Base-by-base conservation (phyloP, 1,140 invertebrate species). In the Eurytemora carolleeae region DNA sequence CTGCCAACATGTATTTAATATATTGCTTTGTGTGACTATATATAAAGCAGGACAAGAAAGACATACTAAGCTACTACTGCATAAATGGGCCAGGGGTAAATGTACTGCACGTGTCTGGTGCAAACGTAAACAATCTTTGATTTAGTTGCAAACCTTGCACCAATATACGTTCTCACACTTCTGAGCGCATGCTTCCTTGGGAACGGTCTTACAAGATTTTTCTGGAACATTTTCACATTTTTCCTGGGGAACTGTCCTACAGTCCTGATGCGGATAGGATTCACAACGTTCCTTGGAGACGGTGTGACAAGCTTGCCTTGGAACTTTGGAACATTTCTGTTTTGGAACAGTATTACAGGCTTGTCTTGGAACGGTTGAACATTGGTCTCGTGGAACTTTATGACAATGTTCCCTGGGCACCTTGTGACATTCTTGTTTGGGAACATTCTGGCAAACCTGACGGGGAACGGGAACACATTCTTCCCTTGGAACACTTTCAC, bases 71-170 rank as follows among this genome's bases (percentile, higher is more conserved):
- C n/a, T n/a, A n/a, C n/a, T n/a, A n/a, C n/a, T n/a, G n/a, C n/a
- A n/a, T n/a, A n/a, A n/a, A n/a, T n/a, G n/a, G n/a, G n/a, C n/a
- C n/a, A n/a, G n/a, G n/a, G n/a, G n/a, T n/a, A n/a, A n/a, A n/a
- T n/a, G n/a, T n/a, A n/a, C n/a, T n/a, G n/a, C n/a, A n/a, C n/a
- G n/a, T n/a, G n/a, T n/a, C n/a, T n/a, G n/a, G n/a, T n/a, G n/a
- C n/a, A n/a, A n/a, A n/a, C n/a, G n/a, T n/a, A n/a, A n/a, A n/a
- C n/a, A n/a, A n/a, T n/a, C n/a, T n/a, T n/a, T n/a, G n/a, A n/a
- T n/a, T n/a, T n/a, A n/a, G n/a, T n/a, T 59, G 59, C 59, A 61
- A 24, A 61, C 59, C 59, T 61, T 61, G 59, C 59, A 61, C 59
- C 59, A 61, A 31, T 59, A 61, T 22, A 24, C 23, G 31, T 61